Evolutionary conservation across 2,888 invertebrate genomes (phyloP).

Genomic region (Drosophila mettleri): DNA sequence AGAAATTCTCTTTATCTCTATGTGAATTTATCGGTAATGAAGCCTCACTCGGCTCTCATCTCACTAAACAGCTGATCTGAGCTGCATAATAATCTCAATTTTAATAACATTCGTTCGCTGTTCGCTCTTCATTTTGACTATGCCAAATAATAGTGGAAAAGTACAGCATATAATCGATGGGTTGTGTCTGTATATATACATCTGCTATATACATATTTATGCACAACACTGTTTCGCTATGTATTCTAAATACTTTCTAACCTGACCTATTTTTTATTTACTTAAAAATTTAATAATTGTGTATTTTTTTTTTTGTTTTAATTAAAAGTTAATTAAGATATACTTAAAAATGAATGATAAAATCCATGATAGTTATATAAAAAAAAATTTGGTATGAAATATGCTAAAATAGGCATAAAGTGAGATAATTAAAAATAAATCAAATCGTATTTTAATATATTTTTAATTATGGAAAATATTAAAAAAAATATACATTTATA

Average conservation of each 20-base stretch:
- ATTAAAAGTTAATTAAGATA: background rate
- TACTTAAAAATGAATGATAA: background rate
- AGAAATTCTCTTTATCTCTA: background rate
- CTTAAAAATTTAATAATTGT: background rate
- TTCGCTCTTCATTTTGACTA: background rate
- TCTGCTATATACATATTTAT: background rate
- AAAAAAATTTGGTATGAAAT: background rate
- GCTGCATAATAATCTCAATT: background rate
- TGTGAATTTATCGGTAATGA: background rate
- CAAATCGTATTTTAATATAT: too few relatives aligned
- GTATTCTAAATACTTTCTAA: background rate
- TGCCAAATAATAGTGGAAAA: background rate
- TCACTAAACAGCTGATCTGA: background rate
- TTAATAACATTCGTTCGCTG: background rate
- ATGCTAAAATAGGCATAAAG: background rate
- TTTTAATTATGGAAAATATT: too few relatives aligned
- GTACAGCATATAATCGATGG: background rate
- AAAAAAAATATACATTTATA: too few relatives aligned
- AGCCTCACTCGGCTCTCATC: background rate
- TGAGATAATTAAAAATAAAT: constrained; percentile 2
- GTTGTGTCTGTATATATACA: background rate
- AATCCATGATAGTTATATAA: background rate
- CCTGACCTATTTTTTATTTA: background rate
- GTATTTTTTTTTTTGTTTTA: background rate
- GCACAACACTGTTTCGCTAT: background rate